Conservation (phyloP, 2,113 vertebrate genomes). For the Neolamprologus cancellatus region DNA sequence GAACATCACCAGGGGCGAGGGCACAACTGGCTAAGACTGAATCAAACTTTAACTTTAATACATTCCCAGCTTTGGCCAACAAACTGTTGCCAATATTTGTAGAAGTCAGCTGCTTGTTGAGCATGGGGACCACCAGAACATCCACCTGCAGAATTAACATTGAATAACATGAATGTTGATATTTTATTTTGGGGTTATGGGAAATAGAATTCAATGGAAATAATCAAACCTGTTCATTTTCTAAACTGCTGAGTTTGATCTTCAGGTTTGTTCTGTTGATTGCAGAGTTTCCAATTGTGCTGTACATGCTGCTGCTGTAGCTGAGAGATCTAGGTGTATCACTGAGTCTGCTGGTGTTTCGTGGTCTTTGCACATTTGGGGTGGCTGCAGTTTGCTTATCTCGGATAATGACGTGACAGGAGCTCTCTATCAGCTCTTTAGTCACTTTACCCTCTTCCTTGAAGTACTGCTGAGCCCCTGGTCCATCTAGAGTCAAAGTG, state of each 20-base stretch:
- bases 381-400: background rate
- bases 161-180: too few species aligned
- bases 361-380: rapidly evolving
- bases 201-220: background rate
- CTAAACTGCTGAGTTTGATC: slow-evolving; percentile 44
- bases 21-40: too few species aligned
- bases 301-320: background rate
- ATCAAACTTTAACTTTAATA: too few species aligned
- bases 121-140: too few species aligned
- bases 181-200: too few species aligned
- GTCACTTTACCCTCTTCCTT: slow-evolving; percentile 5
- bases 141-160: rapidly evolving
- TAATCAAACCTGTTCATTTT: slow-evolving; percentile 43
- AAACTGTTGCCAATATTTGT: too few species aligned
- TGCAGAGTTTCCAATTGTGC: background rate
- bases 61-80: rapidly evolving
- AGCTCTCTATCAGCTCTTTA: slow-evolving; percentile 14
- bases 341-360: too few species aligned
- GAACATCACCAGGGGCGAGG: too few species aligned
- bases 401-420: slow-evolving; percentile 18
- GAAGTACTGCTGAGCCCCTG: slow-evolving; percentile 49
- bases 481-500: slow-evolving; percentile 14
- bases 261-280: slow-evolving; percentile 4
- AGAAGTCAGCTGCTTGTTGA: rapidly evolving
- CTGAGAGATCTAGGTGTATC: too few species aligned